Conservation (phyloP, 2,797 vertebrate species). For the Cossypha heuglini region DNA sequence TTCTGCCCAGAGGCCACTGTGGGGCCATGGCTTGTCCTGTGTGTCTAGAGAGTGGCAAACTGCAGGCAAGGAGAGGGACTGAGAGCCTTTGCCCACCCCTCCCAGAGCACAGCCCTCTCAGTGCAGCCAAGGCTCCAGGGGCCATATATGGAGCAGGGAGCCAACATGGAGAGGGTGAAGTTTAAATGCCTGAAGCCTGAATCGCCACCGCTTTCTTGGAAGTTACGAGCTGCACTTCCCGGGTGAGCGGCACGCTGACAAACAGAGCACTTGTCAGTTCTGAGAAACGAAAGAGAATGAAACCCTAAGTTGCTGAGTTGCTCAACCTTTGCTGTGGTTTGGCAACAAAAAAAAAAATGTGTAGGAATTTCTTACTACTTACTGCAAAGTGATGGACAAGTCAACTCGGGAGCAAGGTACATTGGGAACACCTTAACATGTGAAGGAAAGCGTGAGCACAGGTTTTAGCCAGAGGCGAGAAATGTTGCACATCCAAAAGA, state of each 20-base stretch:
- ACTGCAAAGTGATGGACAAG: neutral
- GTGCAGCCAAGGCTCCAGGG: rapidly evolving
- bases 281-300: neutral
- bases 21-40: rapidly evolving
- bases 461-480: neutral
- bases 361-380: neutral
- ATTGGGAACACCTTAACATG: neutral
- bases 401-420: neutral
- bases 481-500: neutral
- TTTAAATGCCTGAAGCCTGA: slow-evolving; percentile 34
- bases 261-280: neutral
- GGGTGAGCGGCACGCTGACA: neutral
- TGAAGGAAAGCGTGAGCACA: neutral
- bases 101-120: neutral
- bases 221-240: neutral
- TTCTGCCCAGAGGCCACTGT: neutral
- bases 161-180: neutral
- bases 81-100: neutral
- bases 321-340: neutral
- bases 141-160: neutral
- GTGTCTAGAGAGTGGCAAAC: neutral
- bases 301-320: neutral
- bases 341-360: neutral
- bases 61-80: neutral
- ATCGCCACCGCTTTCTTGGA: neutral